Base-by-base conservation (phyloP, 2,888 invertebrate species). In the Euphydryas editha region DNA sequence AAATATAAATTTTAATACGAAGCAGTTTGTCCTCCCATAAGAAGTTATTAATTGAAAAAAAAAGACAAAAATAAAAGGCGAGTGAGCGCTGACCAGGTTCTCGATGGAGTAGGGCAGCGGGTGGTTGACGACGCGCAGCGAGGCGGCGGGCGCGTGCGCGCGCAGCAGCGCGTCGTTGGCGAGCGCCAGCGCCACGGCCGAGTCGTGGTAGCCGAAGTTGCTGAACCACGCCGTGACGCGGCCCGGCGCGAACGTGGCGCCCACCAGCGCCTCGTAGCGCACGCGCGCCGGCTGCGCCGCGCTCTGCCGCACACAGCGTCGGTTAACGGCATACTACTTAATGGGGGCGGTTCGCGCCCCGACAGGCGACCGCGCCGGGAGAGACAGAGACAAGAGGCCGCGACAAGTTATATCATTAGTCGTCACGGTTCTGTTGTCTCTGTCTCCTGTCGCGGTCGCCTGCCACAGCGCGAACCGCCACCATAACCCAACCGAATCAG, bases 171-270 rank as follows among this genome's bases (percentile, higher is more conserved):
- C 94, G 76, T 95, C 94, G 76, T 96, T 93, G 2, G 95, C 92
- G 58, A 94, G 84, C 68, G 94, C 94, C 20, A 97, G 86, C 0
- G 96, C 93, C 55, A 96, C 92, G 0, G 96, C 95, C 0, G 96
- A 94, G 57, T 95, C 94, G 81, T 97, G 97, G 78, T 95, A 95
- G 0, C 97, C 96, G 76, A 96, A 95, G 81, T 96, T 96, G 79
- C 97, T 97, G 82, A 96, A 96, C 94, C 95, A 95, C 5, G 94
- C 95, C 0, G 92, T 95, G 3, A 95, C 91, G 17, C 82, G 81
- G 7, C 81, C 76, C 0, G 76, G 74, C 0, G 90, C 77, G 76
- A 94, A 93, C 0, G 94, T 93, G 0, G 95, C 95, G 0, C 94
- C 95, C 0, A 93, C 87, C 58, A 95, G 81, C 68, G 94, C 94